Evolutionary conservation across 92 coral and sea anemone genomes (phyloP).

Genomic region (Plumapathes pennacea): DNA sequence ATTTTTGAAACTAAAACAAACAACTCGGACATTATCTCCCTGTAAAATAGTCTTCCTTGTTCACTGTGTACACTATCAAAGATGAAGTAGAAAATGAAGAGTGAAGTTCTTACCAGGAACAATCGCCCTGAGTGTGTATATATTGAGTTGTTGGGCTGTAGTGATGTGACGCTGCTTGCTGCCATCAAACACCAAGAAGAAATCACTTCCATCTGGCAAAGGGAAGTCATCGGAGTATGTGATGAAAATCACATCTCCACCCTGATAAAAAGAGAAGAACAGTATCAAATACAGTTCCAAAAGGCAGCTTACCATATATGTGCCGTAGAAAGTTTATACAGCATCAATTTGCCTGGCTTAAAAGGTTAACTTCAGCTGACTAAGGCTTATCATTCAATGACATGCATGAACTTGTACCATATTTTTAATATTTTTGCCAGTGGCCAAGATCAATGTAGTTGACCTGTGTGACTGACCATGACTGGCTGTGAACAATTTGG

Average conservation of each 20-base stretch:
- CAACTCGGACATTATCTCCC: no score
- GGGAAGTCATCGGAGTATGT: slow-evolving; percentile 86
- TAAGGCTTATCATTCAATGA: no score
- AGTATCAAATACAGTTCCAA: neutral
- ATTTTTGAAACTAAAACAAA: neutral
- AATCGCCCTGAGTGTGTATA: slow-evolving; percentile 71
- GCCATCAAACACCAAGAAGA: slow-evolving; percentile 81
- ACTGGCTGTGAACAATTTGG: no score
- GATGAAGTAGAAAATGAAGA: neutral
- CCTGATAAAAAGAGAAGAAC: slow-evolving; percentile 32
- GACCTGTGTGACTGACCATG: no score
- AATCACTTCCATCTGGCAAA: slow-evolving; percentile 72
- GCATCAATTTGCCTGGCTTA: neutral
- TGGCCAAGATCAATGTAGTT: neutral
- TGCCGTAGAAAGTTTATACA: neutral
- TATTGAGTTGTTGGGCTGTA: slow-evolving; percentile 67
- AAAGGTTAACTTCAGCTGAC: neutral
- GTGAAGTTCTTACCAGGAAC: slow-evolving; percentile 57
- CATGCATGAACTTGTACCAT: no score
- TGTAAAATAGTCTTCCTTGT: no score
- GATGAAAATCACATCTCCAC: slow-evolving; percentile 79
- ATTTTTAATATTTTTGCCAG: no score
- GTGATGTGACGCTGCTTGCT: slow-evolving; percentile 79
- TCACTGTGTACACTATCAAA: no score
- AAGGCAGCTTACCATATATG: neutral